phyloP scores from a whole-genome alignment of 2,888 invertebrate genomes.

The Boloria selene region DNA sequence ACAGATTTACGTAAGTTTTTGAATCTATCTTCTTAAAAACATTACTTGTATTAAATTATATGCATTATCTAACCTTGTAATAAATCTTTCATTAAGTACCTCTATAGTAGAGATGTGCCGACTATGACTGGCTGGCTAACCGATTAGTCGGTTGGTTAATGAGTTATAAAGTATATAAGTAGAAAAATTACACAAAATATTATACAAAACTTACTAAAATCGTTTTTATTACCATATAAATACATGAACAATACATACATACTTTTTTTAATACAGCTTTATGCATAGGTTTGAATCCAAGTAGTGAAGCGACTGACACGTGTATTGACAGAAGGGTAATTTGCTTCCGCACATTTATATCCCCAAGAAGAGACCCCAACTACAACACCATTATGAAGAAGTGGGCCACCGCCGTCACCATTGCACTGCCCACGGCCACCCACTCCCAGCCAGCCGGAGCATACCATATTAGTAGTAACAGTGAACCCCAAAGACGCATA shows the following conservation, averaged over 20 bases:
- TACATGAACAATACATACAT: background rate
- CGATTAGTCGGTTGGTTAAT: no score
- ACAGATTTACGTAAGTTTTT: no score
- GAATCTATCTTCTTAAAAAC: no score
- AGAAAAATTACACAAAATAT: no score
- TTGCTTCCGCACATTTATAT: conserved; percentile 44
- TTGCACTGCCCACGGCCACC: conserved; percentile 56
- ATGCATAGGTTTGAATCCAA: conserved; percentile 52
- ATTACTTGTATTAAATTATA: no score
- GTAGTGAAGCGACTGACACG: conserved; percentile 49
- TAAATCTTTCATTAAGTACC: no score
- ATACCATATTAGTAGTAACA: conserved; percentile 57
- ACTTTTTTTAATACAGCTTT: conserved; percentile 12
- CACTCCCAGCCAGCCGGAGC: conserved; percentile 52
- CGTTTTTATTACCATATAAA: no score
- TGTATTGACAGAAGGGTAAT: conserved; percentile 54
- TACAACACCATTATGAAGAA: conserved; percentile 50
- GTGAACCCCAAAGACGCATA: conserved; percentile 42
- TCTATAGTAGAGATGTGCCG: no score
- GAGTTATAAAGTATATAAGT: no score
- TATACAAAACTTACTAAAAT: no score
- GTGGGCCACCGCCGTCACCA: conserved; percentile 60
- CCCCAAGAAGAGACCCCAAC: conserved; percentile 57
- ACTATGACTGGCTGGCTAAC: no score
- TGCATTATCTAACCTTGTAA: no score